Evolutionary conservation across 2,797 vertebrate genomes (phyloP).

Genomic region (Manis javanica): DNA sequence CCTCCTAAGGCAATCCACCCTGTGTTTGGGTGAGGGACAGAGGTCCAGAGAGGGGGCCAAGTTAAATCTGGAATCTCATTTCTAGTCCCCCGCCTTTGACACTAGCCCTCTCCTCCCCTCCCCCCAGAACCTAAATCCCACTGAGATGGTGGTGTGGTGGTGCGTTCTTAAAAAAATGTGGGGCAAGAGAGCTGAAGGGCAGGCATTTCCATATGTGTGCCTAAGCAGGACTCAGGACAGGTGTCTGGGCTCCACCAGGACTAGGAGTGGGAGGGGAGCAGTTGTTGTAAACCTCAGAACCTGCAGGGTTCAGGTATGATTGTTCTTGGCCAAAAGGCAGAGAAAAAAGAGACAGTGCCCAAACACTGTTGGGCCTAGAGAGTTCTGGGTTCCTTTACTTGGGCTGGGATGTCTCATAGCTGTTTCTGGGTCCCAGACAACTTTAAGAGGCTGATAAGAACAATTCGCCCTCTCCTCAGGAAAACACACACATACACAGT

Average conservation of each 20-base stretch:
- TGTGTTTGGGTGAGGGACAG: neutral
- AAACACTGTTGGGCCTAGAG: neutral
- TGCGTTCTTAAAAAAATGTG: conserved; percentile 1
- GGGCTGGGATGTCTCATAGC: neutral
- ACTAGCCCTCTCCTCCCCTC: too few species aligned
- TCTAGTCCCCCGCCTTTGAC: neutral
- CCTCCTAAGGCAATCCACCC: neutral
- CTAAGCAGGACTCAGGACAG: neutral
- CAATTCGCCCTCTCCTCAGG: neutral
- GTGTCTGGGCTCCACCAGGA: neutral
- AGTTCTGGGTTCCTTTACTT: neutral
- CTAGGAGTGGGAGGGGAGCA: neutral
- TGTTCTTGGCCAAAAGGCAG: neutral
- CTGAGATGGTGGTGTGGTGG: neutral
- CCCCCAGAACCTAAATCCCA: neutral
- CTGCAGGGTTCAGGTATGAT: neutral
- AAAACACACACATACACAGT: neutral
- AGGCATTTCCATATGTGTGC: conserved; percentile 49
- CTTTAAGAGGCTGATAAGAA: conserved; percentile 44
- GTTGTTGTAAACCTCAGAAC: neutral
- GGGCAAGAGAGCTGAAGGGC: neutral
- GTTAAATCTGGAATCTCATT: neutral
- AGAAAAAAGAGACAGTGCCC: neutral
- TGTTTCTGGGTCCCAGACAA: neutral
- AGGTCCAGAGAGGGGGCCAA: neutral